Evolutionary conservation across 2,113 vertebrate genomes (phyloP), one percentile per base, ranked within the genome.

Genomic region (Chitala chitala): DNA sequence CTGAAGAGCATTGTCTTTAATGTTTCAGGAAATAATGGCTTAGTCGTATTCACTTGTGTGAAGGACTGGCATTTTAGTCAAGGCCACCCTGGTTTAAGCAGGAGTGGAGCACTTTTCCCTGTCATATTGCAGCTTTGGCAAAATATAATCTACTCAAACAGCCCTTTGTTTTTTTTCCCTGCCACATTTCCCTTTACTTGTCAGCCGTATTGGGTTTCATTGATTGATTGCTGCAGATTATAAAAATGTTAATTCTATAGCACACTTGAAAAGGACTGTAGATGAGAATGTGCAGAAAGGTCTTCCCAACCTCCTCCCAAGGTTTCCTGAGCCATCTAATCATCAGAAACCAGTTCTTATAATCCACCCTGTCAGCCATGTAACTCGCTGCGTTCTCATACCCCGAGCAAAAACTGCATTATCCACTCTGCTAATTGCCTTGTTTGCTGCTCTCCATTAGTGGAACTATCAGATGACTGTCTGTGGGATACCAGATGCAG

Each of bases 321-420:
- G 84, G 82, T 76, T 17, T 69, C 77, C 50, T 81, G 80, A 82
- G 68, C 79, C 54, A 79, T 80, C 81, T 89, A 88, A 89, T 89
- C 87, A 85, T 78, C 85, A 85, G 82, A 87, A 89, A 84, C 85
- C 83, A 84, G 75, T 77, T 80, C 74, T 77, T 78, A 81, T 87
- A 89, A 87, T 89, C 86, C 79, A 83, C 80, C 85, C 77, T 80
- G 77, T 77, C 82, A 78, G 76, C 73, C 78, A 79, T 73, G 74
- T 73, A 78, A 78, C 78, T 33, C 54, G 17, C 7, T 9, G 6
- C 29, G 24, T 33, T 50, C 22, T 22, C 36, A 46, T n/a, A 12
- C 22, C 71, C 74, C 76, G 54, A 69, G 13, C 59, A 74, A 79
- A 72, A 71, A 78, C 72, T 75, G 72, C 72, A 65, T 77, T 81